Conservation (phyloP, 2,888 invertebrate species). For the Cephus pygmeus region DNA sequence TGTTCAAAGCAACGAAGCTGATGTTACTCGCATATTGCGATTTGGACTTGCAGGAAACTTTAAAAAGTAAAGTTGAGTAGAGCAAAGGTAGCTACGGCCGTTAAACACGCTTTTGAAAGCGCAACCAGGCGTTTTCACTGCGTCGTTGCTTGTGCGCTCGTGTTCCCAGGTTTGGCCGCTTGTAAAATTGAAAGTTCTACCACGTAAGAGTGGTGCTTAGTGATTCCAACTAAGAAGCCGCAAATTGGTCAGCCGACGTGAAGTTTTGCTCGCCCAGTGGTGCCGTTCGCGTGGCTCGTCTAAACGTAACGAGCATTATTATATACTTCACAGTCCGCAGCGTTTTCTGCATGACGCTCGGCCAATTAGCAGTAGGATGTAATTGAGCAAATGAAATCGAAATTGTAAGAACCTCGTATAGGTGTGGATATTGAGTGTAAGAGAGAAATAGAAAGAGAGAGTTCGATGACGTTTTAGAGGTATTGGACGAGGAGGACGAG, state of each 20-base stretch:
- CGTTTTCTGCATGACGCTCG: constrained; percentile 14
- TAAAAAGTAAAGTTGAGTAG: neutral
- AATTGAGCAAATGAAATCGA: constrained; percentile 19
- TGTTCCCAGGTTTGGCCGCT: neutral
- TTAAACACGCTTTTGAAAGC: constrained; percentile 47
- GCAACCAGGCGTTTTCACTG: constrained; percentile 48
- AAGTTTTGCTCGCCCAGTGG: neutral
- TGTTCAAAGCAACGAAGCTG: neutral
- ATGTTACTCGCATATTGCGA: neutral
- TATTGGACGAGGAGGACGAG: neutral
- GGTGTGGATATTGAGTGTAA: neutral
- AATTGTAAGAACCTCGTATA: neutral
- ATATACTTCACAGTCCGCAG: constrained; percentile 17
- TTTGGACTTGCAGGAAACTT: neutral
- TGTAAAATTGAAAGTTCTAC: constrained; percentile 6
- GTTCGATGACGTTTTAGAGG: neutral
- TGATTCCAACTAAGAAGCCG: neutral
- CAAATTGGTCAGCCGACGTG: neutral
- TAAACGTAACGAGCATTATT: neutral
- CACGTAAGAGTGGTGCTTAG: neutral
- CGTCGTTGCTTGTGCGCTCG: neutral
- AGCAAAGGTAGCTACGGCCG: neutral
- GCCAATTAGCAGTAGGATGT: constrained; percentile 19
- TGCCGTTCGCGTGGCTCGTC: neutral
- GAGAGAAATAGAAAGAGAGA: neutral